Base-by-base conservation (phyloP, 2,797 vertebrate species). In the Chromobotia macracanthus region DNA sequence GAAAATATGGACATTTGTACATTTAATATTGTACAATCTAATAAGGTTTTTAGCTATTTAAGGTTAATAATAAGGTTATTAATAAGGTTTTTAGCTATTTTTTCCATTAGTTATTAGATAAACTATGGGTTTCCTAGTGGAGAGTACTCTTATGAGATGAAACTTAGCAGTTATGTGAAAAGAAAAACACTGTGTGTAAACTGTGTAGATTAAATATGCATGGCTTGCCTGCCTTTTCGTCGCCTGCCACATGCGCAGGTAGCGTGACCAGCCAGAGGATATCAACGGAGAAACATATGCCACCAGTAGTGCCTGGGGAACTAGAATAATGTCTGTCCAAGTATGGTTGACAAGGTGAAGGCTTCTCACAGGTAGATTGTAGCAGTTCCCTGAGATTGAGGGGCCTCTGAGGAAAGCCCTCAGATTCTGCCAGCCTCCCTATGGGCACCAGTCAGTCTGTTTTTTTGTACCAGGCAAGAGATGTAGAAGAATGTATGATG, bases 301-400 rank as follows among this genome's bases (percentile, higher is more conserved):
- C 76, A 83, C 80, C 67, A 55, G 16, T 46, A 72, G 68, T 60
- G 51, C 71, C 86, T 77, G 41, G 85, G 84, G 83, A 85, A 72
- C 66, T 50, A 65, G 72, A 84, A 81, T 81, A 82, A 79, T 75
- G 78, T 83, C 80, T 79, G 74, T 81, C 78, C 81, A 80, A 76
- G 71, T 73, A 72, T 66, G 75, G 78, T 72, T 84, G 87, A 83
- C 84, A 84, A 84, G 83, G 78, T 83, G 83, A 80, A 83, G 80
- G 64, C 80, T 79, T 66, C 70, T 81, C 46, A 63, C 71, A 66
- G 73, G 74, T 82, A 77, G 79, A 76, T 46, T 72, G 69, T 35
- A 70, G 73, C 77, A 63, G 74, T 65, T 76, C 81, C 41, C 79
- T 79, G 66, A 74, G 56, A 65, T 66, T 50, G 53, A 76, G 71